Evolutionary conservation across 2,888 invertebrate species (phyloP).

Genomic region (Cremastobaeus sp.): DNA sequence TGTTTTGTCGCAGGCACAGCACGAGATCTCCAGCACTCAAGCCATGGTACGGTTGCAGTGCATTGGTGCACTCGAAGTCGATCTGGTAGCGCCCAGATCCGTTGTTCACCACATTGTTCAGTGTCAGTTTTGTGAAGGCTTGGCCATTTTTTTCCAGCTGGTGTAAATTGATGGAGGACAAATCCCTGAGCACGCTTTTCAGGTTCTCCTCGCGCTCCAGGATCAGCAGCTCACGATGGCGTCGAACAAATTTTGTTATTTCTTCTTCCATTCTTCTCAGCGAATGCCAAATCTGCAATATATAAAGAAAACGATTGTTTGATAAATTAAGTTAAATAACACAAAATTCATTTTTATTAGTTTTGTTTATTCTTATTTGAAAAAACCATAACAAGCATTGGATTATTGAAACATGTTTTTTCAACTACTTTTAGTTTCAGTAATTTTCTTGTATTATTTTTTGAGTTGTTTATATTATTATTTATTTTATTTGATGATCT

Average conservation of each 20-base stretch:
- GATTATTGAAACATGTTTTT: too few relatives aligned
- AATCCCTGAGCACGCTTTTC: slow-evolving; percentile 61
- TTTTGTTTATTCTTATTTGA: too few relatives aligned
- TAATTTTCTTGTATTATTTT: too few relatives aligned
- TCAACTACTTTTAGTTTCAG: too few relatives aligned
- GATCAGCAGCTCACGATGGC: slow-evolving; percentile 61
- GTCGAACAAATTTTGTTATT: slow-evolving; percentile 61
- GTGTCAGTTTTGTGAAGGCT: slow-evolving; percentile 62
- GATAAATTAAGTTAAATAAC: too few relatives aligned
- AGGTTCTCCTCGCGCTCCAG: slow-evolving; percentile 66
- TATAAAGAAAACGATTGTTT: too few relatives aligned
- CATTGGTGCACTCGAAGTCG: slow-evolving; percentile 61
- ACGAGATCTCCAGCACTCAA: slow-evolving; percentile 65
- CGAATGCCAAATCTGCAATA: too few relatives aligned
- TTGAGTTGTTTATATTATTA: too few relatives aligned
- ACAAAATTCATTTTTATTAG: too few relatives aligned
- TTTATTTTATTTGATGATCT: too few relatives aligned
- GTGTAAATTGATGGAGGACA: slow-evolving; percentile 61
- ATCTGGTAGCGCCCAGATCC: slow-evolving; percentile 63
- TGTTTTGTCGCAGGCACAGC: slow-evolving; percentile 62
- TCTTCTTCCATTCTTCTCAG: slow-evolving; percentile 66
- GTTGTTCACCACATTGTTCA: slow-evolving; percentile 60
- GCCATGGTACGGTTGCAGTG: slow-evolving; percentile 62
- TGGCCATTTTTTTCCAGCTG: slow-evolving; percentile 63
- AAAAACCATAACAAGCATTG: too few relatives aligned